Evolutionary conservation across 2,888 invertebrate genomes (phyloP), one percentile per base, ranked within the genome.

Genomic region (Calephelis perditalis): DNA sequence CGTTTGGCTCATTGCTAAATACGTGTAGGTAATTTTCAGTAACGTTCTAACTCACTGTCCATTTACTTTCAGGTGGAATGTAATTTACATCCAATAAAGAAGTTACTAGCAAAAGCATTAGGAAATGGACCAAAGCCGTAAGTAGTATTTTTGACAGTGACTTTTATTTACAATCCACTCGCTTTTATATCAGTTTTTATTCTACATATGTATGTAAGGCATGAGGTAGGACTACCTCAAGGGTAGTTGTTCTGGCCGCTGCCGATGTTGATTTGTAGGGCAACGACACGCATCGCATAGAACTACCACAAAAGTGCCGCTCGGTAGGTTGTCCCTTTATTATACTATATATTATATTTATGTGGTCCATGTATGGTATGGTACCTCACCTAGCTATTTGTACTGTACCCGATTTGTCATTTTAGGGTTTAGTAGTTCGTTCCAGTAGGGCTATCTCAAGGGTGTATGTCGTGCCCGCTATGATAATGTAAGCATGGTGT

Each of bases 71-170:
- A 91, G 91, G 91, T 90, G 63, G 96, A 96, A 81, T 97, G 98
- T 64, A 92, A 98, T 66, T 84, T 99, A 62, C 95, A 95, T 75
- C 96, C 97, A 0, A 91, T 98, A 65, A 96, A 96, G 78, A 94
- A 95, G 74, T 93, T 96, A 79, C 89, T 98, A 63, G 93, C 94
- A 63, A 93, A 93, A 69, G 92, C 94, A 11, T 84, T 94, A 65
- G 92, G 92, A 43, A 93, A 92, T 71, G 91, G 94, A 73, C 94
- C 94, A 61, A 95, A 94, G 82, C 91, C 92, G 92, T 92, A 67
- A 86, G 90, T 86, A 45, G 6, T 5, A 49, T 9, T 46, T 3
- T 45, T 6, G 4, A n/a, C 44, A 35, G 8, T 26, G 26, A 26
- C 0, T 26, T 26, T 26, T 26, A 26, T 26, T 26, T 3, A 26